Evolutionary conservation across 2,797 vertebrate genomes (phyloP).

Genomic region (Labeo calbasu): DNA sequence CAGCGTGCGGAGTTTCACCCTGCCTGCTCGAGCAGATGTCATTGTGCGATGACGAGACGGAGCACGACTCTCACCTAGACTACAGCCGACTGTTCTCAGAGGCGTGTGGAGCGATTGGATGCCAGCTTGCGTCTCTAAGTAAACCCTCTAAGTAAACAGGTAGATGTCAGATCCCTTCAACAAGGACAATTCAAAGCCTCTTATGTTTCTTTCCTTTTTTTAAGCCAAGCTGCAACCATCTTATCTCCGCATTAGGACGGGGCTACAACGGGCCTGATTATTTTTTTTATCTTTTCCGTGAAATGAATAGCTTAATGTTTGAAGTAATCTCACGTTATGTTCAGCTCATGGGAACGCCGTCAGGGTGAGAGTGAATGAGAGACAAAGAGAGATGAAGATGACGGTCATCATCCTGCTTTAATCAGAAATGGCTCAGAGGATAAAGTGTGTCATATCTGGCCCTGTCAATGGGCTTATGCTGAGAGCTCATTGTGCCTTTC

Average conservation of each 20-base stretch:
- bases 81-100: conserved; percentile 40
- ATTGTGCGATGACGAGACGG: conserved; percentile 38
- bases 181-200: conserved; percentile 78
- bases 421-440: conserved; percentile 58
- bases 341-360: conserved; percentile 57
- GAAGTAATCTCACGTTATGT: conserved; percentile 73
- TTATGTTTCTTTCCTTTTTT: conserved; percentile 68
- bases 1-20: conserved; percentile 49
- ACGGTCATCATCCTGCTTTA: conserved; percentile 58
- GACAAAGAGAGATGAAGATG: conserved; percentile 36
- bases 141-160: conserved; percentile 75
- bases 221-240: conserved; percentile 70
- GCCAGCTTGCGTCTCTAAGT: conserved; percentile 58
- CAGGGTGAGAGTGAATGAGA: conserved; percentile 45
- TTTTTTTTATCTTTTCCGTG: conserved; percentile 76
- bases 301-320: conserved; percentile 80
- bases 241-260: conserved; percentile 73
- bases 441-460: conserved; percentile 49
- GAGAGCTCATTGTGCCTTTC: conserved; percentile 17
- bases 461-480: conserved; percentile 41
- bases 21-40: conserved; percentile 53
- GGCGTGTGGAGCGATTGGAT: conserved; percentile 25
- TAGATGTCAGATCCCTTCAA: conserved; percentile 79
- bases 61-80: conserved; percentile 47
- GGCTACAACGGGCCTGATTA: conserved; percentile 77